phyloP scores from a whole-genome alignment of 2,888 invertebrate genomes.

The Caenorhabditis sinica region DNA sequence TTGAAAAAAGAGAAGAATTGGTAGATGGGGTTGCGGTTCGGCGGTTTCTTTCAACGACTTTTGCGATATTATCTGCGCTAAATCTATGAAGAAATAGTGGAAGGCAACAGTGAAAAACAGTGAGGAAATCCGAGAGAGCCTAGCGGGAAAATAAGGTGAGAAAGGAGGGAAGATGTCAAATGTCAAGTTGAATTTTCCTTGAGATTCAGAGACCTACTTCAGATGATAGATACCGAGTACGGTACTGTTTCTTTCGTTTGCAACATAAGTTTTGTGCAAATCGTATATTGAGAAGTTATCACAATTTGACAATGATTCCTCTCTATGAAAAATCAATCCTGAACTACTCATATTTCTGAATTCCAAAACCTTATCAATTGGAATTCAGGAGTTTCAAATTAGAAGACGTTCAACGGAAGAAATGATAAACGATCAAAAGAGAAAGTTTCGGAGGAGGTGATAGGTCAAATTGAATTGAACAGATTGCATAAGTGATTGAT shows the following conservation, averaged over 20 bases:
- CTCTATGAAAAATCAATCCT: too few relatives aligned
- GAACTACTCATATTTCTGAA: not conserved
- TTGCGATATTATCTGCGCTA: constrained; percentile 60
- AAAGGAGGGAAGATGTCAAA: constrained; percentile 8
- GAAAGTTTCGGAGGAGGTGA: constrained; percentile 39
- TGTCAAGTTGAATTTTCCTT: constrained; percentile 21
- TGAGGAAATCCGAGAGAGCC: constrained; percentile 14
- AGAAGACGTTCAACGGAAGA: not conserved
- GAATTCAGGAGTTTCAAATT: not conserved
- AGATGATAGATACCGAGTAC: too few relatives aligned
- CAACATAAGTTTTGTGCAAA: too few relatives aligned
- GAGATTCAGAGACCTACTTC: too few relatives aligned
- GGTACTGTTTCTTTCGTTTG: too few relatives aligned
- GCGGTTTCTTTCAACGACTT: constrained; percentile 56
- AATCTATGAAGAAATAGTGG: constrained; percentile 45
- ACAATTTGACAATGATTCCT: too few relatives aligned
- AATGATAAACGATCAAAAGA: constrained; percentile 16
- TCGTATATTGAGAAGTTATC: too few relatives aligned
- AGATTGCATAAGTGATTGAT: constrained; percentile 41
- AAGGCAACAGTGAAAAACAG: constrained; percentile 13
- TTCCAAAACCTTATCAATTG: constrained; percentile 8
- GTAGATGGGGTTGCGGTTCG: constrained; percentile 52
- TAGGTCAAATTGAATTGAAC: constrained; percentile 41
- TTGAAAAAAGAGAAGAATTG: constrained; percentile 26
- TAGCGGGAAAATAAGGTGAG: constrained; percentile 18